Base-by-base conservation (phyloP, 2,113 vertebrate species). In the Mirounga angustirostris region DNA sequence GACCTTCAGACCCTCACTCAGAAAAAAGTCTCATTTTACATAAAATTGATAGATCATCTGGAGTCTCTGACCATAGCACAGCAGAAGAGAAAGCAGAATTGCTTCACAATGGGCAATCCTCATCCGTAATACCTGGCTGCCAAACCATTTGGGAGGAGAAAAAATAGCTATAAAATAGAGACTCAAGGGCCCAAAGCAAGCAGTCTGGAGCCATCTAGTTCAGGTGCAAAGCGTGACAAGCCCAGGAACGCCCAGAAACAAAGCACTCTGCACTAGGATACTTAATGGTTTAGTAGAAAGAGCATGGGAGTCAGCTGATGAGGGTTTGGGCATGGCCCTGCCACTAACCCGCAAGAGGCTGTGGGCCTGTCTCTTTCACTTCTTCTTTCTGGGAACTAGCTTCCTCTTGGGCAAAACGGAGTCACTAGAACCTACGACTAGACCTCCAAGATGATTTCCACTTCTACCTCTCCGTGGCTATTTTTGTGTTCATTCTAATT, bases 361-460 rank as follows among this genome's bases (percentile, higher is more conserved):
- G 30, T 65, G 63, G 58, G 46, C 59, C 12, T 81, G 78, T 71
- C 40, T 43, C 61, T 98, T 86, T 96, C 84, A 83, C 89, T 98
- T 97, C 98, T 61, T 43, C 65, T 97, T 97, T 95, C 69, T 80
- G 83, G 16, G 52, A 63, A 71, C 33, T 22, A 69, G 56, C 82
- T 98, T 97, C 95, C 92, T 95, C 90, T 92, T 97, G 50, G 24
- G 91, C 83, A 96, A 95, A 85, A 89, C 81, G 73, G 90, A 95
- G 58, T 93, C 86, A 54, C 65, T 73, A 93, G 36, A 69, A 36
- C 61, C 90, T 43, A 79, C 61, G 52, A 87, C 87, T 74, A 85
- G 86, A 74, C 93, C 86, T 92, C 54, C 83, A 95, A 61, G 43
- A 94, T 89, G 56, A 93, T 80, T 96, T 93, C 89, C 43, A 89